These are phyloP conservation scores for Setipinna tenuifilis DNA, from an alignment of 2,797 vertebrate species.

Conservation along the genomic window DNA sequence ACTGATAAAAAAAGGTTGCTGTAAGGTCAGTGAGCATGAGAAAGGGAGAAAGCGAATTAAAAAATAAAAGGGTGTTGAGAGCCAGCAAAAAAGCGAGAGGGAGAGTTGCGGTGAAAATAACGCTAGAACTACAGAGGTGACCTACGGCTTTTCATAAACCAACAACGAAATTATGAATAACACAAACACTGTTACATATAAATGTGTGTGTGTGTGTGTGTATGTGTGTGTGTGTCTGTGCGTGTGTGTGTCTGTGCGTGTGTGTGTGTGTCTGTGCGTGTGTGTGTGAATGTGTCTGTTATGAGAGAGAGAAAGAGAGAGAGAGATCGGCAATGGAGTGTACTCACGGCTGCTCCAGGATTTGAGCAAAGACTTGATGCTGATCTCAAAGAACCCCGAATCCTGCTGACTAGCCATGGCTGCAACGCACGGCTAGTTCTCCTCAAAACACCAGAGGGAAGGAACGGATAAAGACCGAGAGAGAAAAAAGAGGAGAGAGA, in stretches of 20 bases:
- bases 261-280: not conserved
- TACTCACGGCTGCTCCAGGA: constrained; percentile 98
- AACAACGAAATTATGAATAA: not conserved
- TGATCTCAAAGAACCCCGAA: constrained; percentile 98
- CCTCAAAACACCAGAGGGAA: not conserved
- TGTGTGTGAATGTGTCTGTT: not conserved
- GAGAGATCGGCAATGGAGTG: constrained; percentile 30
- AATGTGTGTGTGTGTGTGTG: not conserved
- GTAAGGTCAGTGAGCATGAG: not conserved
- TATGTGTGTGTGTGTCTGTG: not conserved
- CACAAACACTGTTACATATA: not conserved
- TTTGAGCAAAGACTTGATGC: constrained; percentile 97
- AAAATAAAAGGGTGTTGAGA: not conserved
- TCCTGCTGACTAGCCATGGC: constrained; percentile 98
- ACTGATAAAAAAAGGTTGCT: not conserved
- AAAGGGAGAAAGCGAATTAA: not conserved
- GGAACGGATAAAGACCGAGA: not conserved
- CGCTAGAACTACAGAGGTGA: not conserved
- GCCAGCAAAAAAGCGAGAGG: not conserved
- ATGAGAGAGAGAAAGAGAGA: not conserved
- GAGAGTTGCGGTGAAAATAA: not conserved
- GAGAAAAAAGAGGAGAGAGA: not conserved
- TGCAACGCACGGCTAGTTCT: not conserved
- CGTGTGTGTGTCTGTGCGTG: not conserved
- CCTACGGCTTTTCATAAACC: not conserved